Percentiles rank a stretch among this genome's conserved stretches.
These are phyloP conservation scores for Lacanobia wlatinum DNA, from an alignment of 2,888 invertebrate species.

Conservation along the genomic window DNA sequence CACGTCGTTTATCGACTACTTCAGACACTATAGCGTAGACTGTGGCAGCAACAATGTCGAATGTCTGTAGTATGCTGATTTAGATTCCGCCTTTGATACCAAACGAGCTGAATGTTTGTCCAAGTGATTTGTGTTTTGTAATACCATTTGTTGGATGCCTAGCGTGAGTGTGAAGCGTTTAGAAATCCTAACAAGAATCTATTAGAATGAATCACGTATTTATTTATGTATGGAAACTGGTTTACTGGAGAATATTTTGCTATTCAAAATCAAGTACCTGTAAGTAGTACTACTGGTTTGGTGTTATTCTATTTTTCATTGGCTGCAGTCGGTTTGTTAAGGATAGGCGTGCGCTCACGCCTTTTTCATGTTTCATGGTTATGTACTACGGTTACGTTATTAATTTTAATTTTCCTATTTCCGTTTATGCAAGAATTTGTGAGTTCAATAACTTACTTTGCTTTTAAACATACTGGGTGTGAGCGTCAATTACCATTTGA, in stretches of 20 bases:
- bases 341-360: constrained; percentile 40
- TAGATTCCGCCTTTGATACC: constrained; percentile 58
- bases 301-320: constrained; percentile 36
- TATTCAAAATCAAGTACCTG: constrained; percentile 25
- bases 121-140: constrained; percentile 60
- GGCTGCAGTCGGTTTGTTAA: constrained; percentile 8
- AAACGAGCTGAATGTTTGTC: constrained; percentile 52
- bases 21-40: constrained; percentile 27
- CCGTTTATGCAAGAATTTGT: constrained; percentile 22
- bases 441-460: not conserved
- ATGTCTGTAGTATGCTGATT: constrained; percentile 52
- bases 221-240: constrained; percentile 36
- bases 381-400: constrained; percentile 15
- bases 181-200: constrained; percentile 27
- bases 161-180: constrained; percentile 44
- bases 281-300: constrained; percentile 21
- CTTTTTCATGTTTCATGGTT: constrained; percentile 50
- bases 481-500: not conserved
- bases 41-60: constrained; percentile 42
- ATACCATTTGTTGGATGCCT: constrained; percentile 34
- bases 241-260: constrained; percentile 24
- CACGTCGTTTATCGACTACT: constrained; percentile 50
- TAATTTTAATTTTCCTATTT: constrained; percentile 50
- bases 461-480: constrained; percentile 10
- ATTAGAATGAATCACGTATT: constrained; percentile 35